Conservation (phyloP, 2,797 vertebrate species). For the Poeciliopsis gracilis region DNA sequence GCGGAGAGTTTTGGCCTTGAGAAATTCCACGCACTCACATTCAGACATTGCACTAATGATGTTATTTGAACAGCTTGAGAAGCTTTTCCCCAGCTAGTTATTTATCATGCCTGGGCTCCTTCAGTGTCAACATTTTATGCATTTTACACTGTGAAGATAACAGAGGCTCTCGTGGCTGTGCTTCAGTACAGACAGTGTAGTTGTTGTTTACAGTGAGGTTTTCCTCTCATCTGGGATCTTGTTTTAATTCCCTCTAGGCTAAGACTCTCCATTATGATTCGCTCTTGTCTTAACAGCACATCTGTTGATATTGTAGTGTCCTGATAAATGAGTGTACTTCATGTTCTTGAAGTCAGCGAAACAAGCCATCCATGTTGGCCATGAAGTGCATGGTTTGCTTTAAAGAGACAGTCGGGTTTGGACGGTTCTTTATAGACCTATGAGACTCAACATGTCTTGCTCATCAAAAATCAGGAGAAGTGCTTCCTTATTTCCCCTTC, state of each 20-base stretch:
- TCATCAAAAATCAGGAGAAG: neutral
- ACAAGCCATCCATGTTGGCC: neutral
- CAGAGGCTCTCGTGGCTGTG: slow-evolving; percentile 49
- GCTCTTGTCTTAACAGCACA: slow-evolving; percentile 31
- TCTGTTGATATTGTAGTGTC: slow-evolving; percentile 23
- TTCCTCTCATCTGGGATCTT: slow-evolving; percentile 43
- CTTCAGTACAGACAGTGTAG: slow-evolving; percentile 36
- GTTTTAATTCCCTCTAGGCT: slow-evolving; percentile 37
- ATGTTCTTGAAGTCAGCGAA: slow-evolving; percentile 4
- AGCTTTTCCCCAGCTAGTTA: slow-evolving; percentile 65
- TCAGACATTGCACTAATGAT: slow-evolving; percentile 51
- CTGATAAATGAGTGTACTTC: neutral
- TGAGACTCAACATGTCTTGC: neutral
- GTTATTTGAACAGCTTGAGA: slow-evolving; percentile 58
- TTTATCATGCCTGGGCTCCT: slow-evolving; percentile 61
- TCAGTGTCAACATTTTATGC: slow-evolving; percentile 53
- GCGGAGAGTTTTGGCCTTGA: slow-evolving; percentile 34
- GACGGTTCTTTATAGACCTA: neutral
- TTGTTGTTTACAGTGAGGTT: slow-evolving; percentile 43
- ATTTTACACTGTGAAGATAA: slow-evolving; percentile 61
- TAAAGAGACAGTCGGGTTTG: neutral
- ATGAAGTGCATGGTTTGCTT: neutral
- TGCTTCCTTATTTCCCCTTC: neutral
- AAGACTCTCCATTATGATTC: slow-evolving; percentile 29
- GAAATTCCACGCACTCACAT: slow-evolving; percentile 12